These are phyloP conservation scores for Callocephalon fimbriatum DNA, from an alignment of 2,113 vertebrate species.

Conservation along the genomic window DNA sequence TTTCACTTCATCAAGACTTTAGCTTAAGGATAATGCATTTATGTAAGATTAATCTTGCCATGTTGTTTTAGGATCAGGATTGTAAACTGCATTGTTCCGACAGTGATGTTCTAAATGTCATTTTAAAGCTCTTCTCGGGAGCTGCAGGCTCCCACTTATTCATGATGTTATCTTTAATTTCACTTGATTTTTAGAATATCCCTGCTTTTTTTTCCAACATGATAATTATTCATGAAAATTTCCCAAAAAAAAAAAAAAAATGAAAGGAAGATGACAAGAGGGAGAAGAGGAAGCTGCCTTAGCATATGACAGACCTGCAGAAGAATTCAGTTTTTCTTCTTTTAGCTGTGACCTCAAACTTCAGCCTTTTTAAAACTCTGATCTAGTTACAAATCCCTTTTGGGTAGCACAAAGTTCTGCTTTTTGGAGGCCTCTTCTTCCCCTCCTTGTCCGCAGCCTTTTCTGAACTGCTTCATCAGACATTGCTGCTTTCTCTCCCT, in stretches of 20 bases:
- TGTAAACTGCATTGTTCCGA: slow-evolving; percentile 54
- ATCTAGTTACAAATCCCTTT: not conserved
- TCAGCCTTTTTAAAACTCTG: not conserved
- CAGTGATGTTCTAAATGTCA: slow-evolving; percentile 51
- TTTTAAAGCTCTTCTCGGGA: slow-evolving; percentile 48
- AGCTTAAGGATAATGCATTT: slow-evolving; percentile 74
- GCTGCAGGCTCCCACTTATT: slow-evolving; percentile 52
- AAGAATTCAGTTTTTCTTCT: slow-evolving; percentile 3
- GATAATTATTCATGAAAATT: slow-evolving; percentile 51
- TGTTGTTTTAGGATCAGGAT: slow-evolving; percentile 66
- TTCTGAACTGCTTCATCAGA: not conserved
- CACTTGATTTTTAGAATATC: slow-evolving; percentile 33
- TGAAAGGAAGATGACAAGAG: slow-evolving; percentile 2
- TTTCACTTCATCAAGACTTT: slow-evolving; percentile 64
- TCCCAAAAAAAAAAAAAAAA: not conserved
- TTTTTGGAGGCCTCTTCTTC: not conserved
- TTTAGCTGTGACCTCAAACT: not conserved
- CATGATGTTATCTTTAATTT: slow-evolving; percentile 55
- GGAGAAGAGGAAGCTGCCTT: not conserved
- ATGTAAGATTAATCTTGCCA: slow-evolving; percentile 69
- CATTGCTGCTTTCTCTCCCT: not conserved
- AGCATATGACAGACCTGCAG: not conserved
- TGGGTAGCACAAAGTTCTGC: not conserved
- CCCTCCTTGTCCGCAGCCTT: not conserved
- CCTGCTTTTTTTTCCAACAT: slow-evolving; percentile 5